Percentiles rank a stretch among this genome's conserved stretches.
These are phyloP conservation scores for Penaeus japonicus DNA, from an alignment of 1,140 invertebrate species.

Conservation along the genomic window DNA sequence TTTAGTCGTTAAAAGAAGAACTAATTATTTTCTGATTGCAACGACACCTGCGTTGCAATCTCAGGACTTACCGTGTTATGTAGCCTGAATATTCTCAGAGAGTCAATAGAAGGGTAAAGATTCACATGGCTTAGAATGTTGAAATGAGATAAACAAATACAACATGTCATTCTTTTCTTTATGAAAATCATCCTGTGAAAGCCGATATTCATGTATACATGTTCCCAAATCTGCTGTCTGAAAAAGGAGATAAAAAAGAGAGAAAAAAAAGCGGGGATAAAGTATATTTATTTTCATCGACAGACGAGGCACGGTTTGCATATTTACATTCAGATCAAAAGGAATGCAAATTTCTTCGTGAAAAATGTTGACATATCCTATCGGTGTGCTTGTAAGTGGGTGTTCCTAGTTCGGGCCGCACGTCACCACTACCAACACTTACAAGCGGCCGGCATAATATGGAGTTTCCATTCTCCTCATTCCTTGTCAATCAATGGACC, in stretches of 20 bases:
- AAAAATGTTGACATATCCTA: slow-evolving; percentile 22
- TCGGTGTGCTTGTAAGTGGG: slow-evolving; percentile 17
- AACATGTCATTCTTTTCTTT: too few species aligned
- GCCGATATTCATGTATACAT: background rate
- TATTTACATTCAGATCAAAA: slow-evolving; percentile 51
- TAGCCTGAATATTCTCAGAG: too few species aligned
- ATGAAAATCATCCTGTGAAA: background rate
- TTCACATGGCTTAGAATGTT: too few species aligned
- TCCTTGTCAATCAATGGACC: slow-evolving; percentile 53
- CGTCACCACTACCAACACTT: slow-evolving; percentile 36
- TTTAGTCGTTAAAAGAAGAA: too few species aligned
- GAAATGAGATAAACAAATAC: too few species aligned
- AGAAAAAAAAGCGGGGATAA: slow-evolving; percentile 4
- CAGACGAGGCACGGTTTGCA: background rate
- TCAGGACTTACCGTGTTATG: too few species aligned
- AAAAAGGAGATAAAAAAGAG: background rate
- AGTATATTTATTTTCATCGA: slow-evolving; percentile 50
- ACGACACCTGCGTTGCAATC: too few species aligned
- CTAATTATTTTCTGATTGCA: too few species aligned
- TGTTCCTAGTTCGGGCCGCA: slow-evolving; percentile 24
- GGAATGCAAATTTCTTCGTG: slow-evolving; percentile 43
- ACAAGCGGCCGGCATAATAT: slow-evolving; percentile 43
- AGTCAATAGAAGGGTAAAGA: too few species aligned
- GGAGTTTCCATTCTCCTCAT: slow-evolving; percentile 48
- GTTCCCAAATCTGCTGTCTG: too few species aligned